A percentile compares a stretch with the other conserved stretches of the same genome.
Evolutionary conservation across 1,140 invertebrate genomes (phyloP).

Genomic region (Heterodera schachtii): DNA sequence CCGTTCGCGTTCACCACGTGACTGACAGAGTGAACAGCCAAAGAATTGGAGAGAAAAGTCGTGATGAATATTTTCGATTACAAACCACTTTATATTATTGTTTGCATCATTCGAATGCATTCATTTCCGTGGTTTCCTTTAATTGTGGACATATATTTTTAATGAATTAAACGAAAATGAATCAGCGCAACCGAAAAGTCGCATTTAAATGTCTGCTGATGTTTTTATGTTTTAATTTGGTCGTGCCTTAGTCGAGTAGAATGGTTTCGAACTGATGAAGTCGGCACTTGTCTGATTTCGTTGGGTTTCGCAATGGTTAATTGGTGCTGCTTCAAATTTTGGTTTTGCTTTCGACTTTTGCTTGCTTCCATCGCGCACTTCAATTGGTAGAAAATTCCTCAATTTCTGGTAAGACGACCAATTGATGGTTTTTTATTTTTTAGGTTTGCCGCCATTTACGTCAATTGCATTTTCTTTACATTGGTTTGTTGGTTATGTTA

Average conservation of each 20-base stretch:
- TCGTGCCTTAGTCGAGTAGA: too few species aligned
- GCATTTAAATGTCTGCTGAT: too few species aligned
- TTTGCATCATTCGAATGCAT: too few species aligned
- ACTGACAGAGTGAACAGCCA: not conserved
- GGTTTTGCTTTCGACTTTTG: slow-evolving; percentile 41
- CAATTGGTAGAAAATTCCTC: slow-evolving; percentile 30
- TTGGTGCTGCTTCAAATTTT: slow-evolving; percentile 52
- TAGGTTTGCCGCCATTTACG: slow-evolving; percentile 42
- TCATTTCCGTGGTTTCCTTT: not conserved
- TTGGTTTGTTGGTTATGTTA: not conserved
- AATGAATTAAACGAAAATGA: too few species aligned
- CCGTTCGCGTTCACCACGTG: slow-evolving; percentile 27
- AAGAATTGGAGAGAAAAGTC: not conserved
- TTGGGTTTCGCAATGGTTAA: slow-evolving; percentile 17
- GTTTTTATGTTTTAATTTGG: too few species aligned
- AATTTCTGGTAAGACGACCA: not conserved
- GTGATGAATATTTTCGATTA: not conserved
- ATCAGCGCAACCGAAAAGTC: not conserved
- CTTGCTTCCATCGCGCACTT: slow-evolving; percentile 45
- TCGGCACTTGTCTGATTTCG: too few species aligned
- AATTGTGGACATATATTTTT: not conserved
- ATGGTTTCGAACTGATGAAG: too few species aligned
- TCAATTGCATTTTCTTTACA: slow-evolving; percentile 48
- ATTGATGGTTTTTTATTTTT: not conserved
- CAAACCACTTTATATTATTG: too few species aligned